Conservation (phyloP, 1,140 invertebrate genomes). For the Paracyclopina nana region DNA sequence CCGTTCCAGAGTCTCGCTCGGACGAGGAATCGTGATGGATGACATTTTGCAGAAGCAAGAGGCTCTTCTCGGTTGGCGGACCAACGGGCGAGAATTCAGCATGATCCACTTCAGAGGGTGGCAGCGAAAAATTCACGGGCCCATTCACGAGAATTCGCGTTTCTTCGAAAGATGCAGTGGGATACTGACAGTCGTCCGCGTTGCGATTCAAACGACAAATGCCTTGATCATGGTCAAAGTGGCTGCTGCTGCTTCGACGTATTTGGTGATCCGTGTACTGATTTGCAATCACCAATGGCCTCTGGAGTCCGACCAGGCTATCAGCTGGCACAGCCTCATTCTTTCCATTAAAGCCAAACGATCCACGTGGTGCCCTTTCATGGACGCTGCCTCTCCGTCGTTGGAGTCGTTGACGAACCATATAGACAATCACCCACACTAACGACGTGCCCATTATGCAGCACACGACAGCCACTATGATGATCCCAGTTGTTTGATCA, state of each 20-base stretch:
- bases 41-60: too few species aligned
- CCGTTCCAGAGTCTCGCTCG: background rate
- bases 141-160: background rate
- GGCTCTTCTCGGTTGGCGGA: background rate
- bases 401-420: too few species aligned
- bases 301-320: background rate
- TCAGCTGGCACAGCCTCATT: background rate
- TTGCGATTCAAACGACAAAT: too few species aligned
- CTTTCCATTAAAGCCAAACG: background rate
- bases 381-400: background rate
- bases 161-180: background rate
- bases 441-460: slow-evolving; percentile 70
- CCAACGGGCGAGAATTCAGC: background rate
- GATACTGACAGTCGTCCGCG: background rate
- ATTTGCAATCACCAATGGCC: background rate
- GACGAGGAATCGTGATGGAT: background rate
- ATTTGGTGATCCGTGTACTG: background rate
- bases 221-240: background rate
- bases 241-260: background rate
- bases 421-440: slow-evolving; percentile 69
- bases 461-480: slow-evolving; percentile 68
- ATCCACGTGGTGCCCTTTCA: background rate
- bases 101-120: background rate
- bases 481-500: slow-evolving; percentile 42
- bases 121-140: background rate